Conservation (phyloP, 1,140 invertebrate genomes). For the Drosophila takahashii region DNA sequence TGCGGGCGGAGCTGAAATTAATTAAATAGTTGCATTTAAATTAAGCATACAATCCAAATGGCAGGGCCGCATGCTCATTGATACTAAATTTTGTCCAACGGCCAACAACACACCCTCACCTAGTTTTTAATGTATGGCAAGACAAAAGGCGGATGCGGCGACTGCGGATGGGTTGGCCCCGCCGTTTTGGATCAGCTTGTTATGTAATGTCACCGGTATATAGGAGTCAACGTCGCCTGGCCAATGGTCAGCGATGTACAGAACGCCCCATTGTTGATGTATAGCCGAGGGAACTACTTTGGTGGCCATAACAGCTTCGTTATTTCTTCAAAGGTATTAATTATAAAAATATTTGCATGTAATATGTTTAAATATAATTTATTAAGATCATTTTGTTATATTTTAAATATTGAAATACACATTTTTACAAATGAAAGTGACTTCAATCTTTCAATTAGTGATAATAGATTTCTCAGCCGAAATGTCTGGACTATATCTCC, state of each 20-base stretch:
- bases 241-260: constrained; percentile 40
- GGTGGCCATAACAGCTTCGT: not conserved
- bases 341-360: not conserved
- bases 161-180: constrained; percentile 36
- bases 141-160: constrained; percentile 36
- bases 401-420: not conserved
- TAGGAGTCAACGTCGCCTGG: constrained; percentile 14
- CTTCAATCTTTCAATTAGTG: constrained; percentile 60
- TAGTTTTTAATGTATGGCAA: constrained; percentile 59
- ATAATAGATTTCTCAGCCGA: constrained; percentile 32
- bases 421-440: not conserved
- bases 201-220: constrained; percentile 44
- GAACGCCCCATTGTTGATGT: constrained; percentile 17
- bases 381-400: not conserved
- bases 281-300: not conserved
- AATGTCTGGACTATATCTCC: constrained; percentile 24
- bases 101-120: constrained; percentile 66
- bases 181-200: constrained; percentile 33
- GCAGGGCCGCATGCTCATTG: constrained; percentile 57
- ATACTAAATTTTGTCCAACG: constrained; percentile 53
- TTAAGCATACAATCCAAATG: constrained; percentile 44
- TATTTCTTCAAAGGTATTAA: not conserved
- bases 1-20: constrained; percentile 63
- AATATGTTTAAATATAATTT: not conserved
- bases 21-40: constrained; percentile 75